Conservation (phyloP, 2,888 invertebrate species). For the Yponomeuta cagnagella region DNA sequence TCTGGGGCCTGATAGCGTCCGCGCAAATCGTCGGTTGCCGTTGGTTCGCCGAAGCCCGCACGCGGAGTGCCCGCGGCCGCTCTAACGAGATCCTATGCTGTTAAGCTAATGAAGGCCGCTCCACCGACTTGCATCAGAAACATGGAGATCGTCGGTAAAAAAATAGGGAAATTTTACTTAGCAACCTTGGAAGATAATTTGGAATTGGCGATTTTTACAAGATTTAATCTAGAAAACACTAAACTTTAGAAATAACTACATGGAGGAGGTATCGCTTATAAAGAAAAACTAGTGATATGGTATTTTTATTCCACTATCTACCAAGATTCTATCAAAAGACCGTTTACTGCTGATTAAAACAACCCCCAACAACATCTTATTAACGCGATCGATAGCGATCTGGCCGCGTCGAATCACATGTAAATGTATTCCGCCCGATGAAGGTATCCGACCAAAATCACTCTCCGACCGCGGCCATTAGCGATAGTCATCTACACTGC, state of each 20-base stretch:
- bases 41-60: slow-evolving; percentile 12
- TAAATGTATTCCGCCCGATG: slow-evolving; percentile 12
- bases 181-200: background rate
- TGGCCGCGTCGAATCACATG: slow-evolving; percentile 6
- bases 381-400: background rate
- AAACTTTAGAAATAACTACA: background rate
- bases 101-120: slow-evolving; percentile 11
- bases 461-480: slow-evolving; percentile 11
- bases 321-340: no score
- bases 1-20: background rate
- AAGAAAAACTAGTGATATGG: no score
- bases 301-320: no score
- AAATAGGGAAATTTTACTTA: background rate
- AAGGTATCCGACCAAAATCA: slow-evolving; percentile 11
- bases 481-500: slow-evolving; percentile 12
- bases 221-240: background rate
- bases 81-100: background rate
- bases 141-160: background rate
- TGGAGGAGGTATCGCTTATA: background rate
- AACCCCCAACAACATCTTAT: background rate
- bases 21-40: slow-evolving; percentile 4
- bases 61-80: slow-evolving; percentile 9
- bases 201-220: background rate
- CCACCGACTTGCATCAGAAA: background rate
- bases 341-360: background rate